A percentile compares a stretch with the other conserved stretches of the same genome.
Conservation (phyloP, 2,888 invertebrate genomes). For the Hirtodrosophila trivittata region DNA sequence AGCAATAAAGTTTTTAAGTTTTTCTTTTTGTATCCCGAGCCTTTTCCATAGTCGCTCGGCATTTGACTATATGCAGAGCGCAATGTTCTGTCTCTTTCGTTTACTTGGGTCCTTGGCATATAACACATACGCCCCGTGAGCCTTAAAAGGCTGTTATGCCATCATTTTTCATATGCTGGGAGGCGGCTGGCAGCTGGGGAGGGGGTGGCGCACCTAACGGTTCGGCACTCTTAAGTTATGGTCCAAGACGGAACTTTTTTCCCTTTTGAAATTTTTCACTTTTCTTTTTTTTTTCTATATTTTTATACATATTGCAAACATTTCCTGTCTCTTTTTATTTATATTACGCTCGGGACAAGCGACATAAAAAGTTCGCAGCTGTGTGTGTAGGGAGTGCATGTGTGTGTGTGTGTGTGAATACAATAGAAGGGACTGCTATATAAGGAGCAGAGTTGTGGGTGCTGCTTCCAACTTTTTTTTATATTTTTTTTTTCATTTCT, state of each 20-base stretch:
- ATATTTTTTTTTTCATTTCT: constrained; percentile 3
- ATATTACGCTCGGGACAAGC: constrained; percentile 64
- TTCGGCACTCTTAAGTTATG: constrained; percentile 42
- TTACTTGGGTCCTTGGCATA: background rate
- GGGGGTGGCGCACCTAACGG: constrained; percentile 39
- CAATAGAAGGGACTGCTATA: constrained; percentile 50
- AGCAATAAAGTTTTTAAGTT: constrained; percentile 32
- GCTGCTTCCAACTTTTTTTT: constrained; percentile 37
- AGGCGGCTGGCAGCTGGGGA: no score
- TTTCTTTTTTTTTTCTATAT: constrained; percentile 32
- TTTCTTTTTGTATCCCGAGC: background rate
- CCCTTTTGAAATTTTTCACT: constrained; percentile 56
- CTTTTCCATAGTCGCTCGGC: constrained; percentile 22
- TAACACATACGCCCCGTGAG: constrained; percentile 20
- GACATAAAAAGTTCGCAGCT: constrained; percentile 61
- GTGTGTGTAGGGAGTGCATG: constrained; percentile 10
- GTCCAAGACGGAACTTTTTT: constrained; percentile 8
- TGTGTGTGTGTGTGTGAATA: constrained; percentile 45
- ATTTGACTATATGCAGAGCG: constrained; percentile 74
- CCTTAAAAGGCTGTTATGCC: constrained; percentile 7
- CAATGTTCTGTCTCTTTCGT: constrained; percentile 14
- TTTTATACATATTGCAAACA: constrained; percentile 63
- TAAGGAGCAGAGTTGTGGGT: constrained; percentile 36
- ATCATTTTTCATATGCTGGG: constrained; percentile 27
- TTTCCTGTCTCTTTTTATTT: constrained; percentile 80